phyloP scores from a whole-genome alignment of 1,140 invertebrate genomes.

The Homalodisca vitripennis region DNA sequence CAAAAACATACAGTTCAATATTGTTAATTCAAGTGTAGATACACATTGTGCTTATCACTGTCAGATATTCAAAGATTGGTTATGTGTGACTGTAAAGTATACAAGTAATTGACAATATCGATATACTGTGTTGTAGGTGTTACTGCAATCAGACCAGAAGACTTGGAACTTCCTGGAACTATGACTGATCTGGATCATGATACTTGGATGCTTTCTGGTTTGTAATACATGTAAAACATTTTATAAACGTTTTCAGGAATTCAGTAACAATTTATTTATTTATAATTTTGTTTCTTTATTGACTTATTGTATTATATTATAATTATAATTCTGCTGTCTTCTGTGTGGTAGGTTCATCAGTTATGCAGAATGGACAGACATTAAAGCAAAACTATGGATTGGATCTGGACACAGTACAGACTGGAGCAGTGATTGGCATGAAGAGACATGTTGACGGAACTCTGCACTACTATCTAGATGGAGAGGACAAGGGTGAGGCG shows the following conservation, averaged over 20 bases:
- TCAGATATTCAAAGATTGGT: no score
- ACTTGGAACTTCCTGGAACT: constrained; percentile 82
- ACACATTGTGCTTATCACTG: no score
- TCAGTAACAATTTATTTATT: background rate
- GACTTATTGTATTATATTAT: background rate
- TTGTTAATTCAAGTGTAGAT: no score
- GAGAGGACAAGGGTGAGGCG: constrained; percentile 85
- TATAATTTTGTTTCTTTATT: background rate
- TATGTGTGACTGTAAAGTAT: no score
- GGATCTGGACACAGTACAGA: constrained; percentile 40
- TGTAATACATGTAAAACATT: constrained; percentile 47
- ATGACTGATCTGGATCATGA: constrained; percentile 91
- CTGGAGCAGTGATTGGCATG: constrained; percentile 56
- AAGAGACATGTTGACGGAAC: constrained; percentile 82
- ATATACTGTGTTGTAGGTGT: constrained; percentile 72
- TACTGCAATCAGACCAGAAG: constrained; percentile 83
- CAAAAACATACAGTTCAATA: no score
- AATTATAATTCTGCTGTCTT: background rate
- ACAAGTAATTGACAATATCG: no score
- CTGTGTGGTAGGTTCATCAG: constrained; percentile 35
- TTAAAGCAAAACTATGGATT: constrained; percentile 40
- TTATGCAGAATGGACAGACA: constrained; percentile 41
- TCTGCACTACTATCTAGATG: constrained; percentile 89
- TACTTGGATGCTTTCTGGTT: constrained; percentile 88
- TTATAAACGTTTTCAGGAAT: background rate